Evolutionary conservation across 92 coral and sea anemone species (phyloP).

Genomic region (Porites divaricata): DNA sequence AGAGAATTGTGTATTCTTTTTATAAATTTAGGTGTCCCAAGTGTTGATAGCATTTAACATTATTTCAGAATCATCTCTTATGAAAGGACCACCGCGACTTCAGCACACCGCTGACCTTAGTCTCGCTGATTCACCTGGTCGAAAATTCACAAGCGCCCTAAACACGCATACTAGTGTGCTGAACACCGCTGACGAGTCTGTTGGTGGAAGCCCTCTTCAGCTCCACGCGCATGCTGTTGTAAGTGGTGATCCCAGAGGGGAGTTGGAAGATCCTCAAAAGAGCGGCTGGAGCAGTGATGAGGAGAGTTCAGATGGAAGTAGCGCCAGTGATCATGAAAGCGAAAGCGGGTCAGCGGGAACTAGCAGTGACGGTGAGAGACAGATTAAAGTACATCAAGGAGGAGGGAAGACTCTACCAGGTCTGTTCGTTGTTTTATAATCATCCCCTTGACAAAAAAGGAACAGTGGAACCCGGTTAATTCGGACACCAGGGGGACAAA

Average conservation of each 20-base stretch:
- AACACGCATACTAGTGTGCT: slow-evolving; percentile 77
- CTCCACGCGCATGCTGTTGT: slow-evolving; percentile 17
- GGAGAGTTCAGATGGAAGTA: slow-evolving; percentile 60
- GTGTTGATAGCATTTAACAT: background rate
- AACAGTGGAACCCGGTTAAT: too few species aligned
- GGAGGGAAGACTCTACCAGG: slow-evolving; percentile 86
- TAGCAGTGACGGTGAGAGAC: slow-evolving; percentile 64
- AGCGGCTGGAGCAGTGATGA: slow-evolving; percentile 45
- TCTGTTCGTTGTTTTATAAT: background rate
- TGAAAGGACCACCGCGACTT: slow-evolving; percentile 34
- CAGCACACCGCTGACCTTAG: slow-evolving; percentile 45
- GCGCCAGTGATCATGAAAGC: slow-evolving; percentile 75
- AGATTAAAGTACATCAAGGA: slow-evolving; percentile 49
- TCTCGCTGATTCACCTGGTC: slow-evolving; percentile 58
- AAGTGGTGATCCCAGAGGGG: slow-evolving; percentile 39
- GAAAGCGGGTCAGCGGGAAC: slow-evolving; percentile 75
- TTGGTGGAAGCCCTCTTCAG: slow-evolving; percentile 40
- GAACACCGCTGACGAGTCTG: slow-evolving; percentile 71
- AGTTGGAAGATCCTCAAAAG: slow-evolving; percentile 43
- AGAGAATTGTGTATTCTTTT: too few species aligned
- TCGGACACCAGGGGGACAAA: too few species aligned
- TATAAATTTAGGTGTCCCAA: background rate
- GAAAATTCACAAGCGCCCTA: slow-evolving; percentile 73
- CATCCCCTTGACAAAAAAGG: too few species aligned
- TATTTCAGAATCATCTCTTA: slow-evolving; percentile 15